Evolutionary conservation across 2,888 invertebrate genomes (phyloP), one percentile per base, ranked within the genome.

Genomic region (Linnaemya vulpina): DNA sequence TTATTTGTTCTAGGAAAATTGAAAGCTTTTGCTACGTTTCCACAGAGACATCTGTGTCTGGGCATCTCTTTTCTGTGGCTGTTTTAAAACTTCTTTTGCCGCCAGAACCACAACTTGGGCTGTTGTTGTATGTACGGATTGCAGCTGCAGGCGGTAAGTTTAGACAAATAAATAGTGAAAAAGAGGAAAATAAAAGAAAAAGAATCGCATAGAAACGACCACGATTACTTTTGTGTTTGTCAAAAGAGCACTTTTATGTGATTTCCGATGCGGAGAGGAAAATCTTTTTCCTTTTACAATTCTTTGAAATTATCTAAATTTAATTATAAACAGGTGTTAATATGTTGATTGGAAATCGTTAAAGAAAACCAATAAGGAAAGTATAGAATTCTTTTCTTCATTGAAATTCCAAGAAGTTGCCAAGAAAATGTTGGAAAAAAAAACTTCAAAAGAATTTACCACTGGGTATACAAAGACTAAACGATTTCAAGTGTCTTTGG

Each of bases 101-200:
- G 75, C 71, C 58, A 75, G 53, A 25, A 73, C 73, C 43, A 51
- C 71, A 68, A 17, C 46, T 46, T 46, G 30, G 55, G 55, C 65
- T 71, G n/a, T 53, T 77, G 79, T 38, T 60, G 74, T 30, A 43
- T 49, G 40, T 51, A 67, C 38, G 60, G 38, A 13, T 67, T 75
- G 80, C 83, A 84, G 75, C 80, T 85, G 87, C 87, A 85, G 78
- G 82, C 85, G 85, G 85, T 71, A 71, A 65, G 70, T 85, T 82
- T 71, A 82, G 74, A 75, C 70, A 82, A 85, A 85, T 65, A 82
- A 65, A 55, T 75, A 22, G 43, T 62, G 20, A 49, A 62, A 49
- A 43, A 55, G 49, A 38, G 62, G 25, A 40, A 46, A 60, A 49
- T 25, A 43, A 62, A 38, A 70, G 17, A 30, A 3, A 53, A 63